These are phyloP conservation scores for Antedon mediterranea DNA, from an alignment of 53 echinoderm and acorn worm genomes.

Conservation along the genomic window DNA sequence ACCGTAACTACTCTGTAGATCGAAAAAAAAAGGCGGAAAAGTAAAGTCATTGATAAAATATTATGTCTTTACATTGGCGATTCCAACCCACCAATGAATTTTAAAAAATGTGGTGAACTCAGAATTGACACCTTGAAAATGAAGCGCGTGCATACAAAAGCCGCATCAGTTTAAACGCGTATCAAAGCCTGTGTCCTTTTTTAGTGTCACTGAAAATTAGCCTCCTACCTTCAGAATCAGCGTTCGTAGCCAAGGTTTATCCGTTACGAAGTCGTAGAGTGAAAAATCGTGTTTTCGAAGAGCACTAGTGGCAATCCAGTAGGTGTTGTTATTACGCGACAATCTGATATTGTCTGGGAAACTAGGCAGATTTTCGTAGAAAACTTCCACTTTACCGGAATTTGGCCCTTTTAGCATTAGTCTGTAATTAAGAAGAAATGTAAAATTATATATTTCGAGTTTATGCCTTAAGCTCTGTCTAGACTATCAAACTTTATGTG, in stretches of 20 bases:
- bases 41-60: too few relatives aligned
- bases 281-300: constrained; percentile 28
- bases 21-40: too few relatives aligned
- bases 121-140: too few relatives aligned
- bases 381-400: constrained; percentile 39
- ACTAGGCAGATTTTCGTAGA: constrained; percentile 66
- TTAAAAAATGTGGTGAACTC: too few relatives aligned
- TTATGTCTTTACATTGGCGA: too few relatives aligned
- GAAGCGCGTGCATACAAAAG: too few relatives aligned
- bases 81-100: too few relatives aligned
- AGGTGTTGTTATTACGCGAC: constrained; percentile 30
- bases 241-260: constrained; percentile 43
- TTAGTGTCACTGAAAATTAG: neutral
- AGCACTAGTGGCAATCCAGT: constrained; percentile 43
- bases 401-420: constrained; percentile 28
- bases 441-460: neutral
- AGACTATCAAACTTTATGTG: too few relatives aligned
- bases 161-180: too few relatives aligned
- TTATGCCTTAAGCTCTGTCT: too few relatives aligned
- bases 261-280: constrained; percentile 30
- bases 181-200: too few relatives aligned
- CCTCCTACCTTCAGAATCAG: constrained; percentile 31
- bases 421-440: constrained; percentile 8
- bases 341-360: constrained; percentile 51
- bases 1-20: too few relatives aligned